These are phyloP conservation scores for Lepidocyrtoides sp. DNA, from an alignment of 2,888 invertebrate species.

Conservation along the genomic window DNA sequence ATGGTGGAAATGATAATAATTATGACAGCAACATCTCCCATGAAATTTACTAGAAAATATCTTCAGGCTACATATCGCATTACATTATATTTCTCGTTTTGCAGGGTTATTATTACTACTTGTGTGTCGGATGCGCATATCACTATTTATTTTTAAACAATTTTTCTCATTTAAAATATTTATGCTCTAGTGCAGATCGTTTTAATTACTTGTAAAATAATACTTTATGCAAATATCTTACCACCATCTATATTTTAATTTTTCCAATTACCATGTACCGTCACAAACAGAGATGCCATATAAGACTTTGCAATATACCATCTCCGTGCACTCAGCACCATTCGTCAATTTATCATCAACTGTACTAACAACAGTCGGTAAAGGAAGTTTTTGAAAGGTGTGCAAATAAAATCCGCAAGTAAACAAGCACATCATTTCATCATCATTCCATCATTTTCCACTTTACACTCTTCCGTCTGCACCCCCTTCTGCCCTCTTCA, in stretches of 20 bases:
- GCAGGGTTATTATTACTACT: not conserved
- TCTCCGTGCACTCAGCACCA: too few species aligned
- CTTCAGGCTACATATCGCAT: not conserved
- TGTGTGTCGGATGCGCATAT: not conserved
- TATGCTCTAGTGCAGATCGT: not conserved
- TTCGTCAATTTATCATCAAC: too few species aligned
- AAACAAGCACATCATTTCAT: not conserved
- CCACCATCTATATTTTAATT: not conserved
- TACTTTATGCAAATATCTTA: not conserved
- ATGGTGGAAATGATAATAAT: constrained; percentile 35
- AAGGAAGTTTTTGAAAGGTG: not conserved
- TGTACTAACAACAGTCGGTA: too few species aligned
- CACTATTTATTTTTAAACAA: not conserved
- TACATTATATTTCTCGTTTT: not conserved
- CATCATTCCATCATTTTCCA: not conserved
- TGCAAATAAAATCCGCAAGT: constrained; percentile 19
- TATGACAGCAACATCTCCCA: constrained; percentile 9
- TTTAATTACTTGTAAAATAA: constrained; percentile 44
- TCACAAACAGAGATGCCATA: too few species aligned
- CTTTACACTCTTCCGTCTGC: not conserved
- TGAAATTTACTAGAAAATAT: not conserved
- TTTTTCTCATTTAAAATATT: not conserved
- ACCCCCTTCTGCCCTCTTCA: not conserved
- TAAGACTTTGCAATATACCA: too few species aligned
- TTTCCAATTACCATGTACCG: too few species aligned